Evolutionary conservation across 2,888 invertebrate genomes (phyloP).

Genomic region (Lottia scabra): DNA sequence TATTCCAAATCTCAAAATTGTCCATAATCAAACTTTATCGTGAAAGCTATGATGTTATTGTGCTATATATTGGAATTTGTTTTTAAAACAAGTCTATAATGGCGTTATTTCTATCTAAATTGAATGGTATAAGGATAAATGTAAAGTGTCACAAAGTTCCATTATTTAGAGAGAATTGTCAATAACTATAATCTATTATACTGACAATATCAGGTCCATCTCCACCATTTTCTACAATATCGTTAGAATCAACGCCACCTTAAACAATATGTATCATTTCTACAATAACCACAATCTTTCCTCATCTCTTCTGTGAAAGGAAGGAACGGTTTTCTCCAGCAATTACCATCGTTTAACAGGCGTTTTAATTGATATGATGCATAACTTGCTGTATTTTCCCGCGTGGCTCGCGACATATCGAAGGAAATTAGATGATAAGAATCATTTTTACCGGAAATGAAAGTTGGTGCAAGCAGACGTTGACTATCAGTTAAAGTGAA

Average conservation of each 20-base stretch:
- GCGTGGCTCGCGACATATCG: slow-evolving; percentile 16
- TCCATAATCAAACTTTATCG: too few relatives aligned
- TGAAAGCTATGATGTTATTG: too few relatives aligned
- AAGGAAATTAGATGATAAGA: slow-evolving; percentile 9
- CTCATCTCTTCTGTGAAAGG: background rate
- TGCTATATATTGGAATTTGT: too few relatives aligned
- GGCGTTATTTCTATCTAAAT: too few relatives aligned
- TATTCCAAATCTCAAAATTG: too few relatives aligned
- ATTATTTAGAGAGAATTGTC: background rate
- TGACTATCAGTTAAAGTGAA: slow-evolving; percentile 15
- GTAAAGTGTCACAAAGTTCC: too few relatives aligned
- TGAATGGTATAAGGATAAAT: too few relatives aligned
- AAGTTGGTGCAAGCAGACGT: slow-evolving; percentile 17
- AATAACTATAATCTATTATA: background rate
- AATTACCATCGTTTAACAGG: slow-evolving; percentile 20
- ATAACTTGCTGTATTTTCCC: slow-evolving; percentile 21
- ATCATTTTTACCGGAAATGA: slow-evolving; percentile 21
- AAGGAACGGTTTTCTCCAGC: slow-evolving; percentile 12
- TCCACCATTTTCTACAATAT: too few relatives aligned
- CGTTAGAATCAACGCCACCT: background rate
- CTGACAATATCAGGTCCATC: background rate
- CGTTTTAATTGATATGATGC: slow-evolving; percentile 25
- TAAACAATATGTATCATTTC: background rate
- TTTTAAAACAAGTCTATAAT: too few relatives aligned
- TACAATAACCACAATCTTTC: slow-evolving; percentile 2